These are phyloP conservation scores for Erpetoichthys calabaricus DNA, from an alignment of 2,797 vertebrate species.

Conservation along the genomic window DNA sequence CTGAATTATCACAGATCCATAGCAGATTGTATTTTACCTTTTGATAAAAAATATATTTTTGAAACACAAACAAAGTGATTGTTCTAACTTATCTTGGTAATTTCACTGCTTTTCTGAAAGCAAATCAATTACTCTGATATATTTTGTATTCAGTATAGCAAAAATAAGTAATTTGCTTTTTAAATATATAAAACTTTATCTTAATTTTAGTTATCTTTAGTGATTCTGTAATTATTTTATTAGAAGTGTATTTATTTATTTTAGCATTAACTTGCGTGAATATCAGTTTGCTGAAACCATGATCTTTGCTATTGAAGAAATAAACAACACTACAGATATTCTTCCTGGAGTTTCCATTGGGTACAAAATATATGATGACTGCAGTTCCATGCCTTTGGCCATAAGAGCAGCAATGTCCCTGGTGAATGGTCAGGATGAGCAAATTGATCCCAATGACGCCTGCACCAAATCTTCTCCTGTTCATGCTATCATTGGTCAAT, in stretches of 20 bases:
- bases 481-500: not conserved
- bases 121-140: too few relatives aligned
- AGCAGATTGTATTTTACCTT: too few relatives aligned
- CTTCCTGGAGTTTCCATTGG: conserved; percentile 51
- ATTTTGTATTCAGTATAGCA: too few relatives aligned
- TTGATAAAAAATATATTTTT: too few relatives aligned
- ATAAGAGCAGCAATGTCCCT: conserved; percentile 42
- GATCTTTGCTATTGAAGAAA: conserved; percentile 55
- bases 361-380: conserved; percentile 51
- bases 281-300: conserved; percentile 30
- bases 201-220: too few relatives aligned
- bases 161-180: too few relatives aligned
- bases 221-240: too few relatives aligned
- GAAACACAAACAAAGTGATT: too few relatives aligned
- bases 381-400: conserved; percentile 42
- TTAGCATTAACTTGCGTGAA: conserved; percentile 7
- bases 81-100: too few relatives aligned
- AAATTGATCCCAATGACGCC: not conserved
- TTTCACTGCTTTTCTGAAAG: too few relatives aligned
- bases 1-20: too few relatives aligned
- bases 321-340: conserved; percentile 38
- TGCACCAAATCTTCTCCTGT: not conserved
- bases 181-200: too few relatives aligned
- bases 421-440: not conserved
- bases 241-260: not conserved